Conservation (phyloP, 2,888 invertebrate species). For the Pollenia amentaria region DNA sequence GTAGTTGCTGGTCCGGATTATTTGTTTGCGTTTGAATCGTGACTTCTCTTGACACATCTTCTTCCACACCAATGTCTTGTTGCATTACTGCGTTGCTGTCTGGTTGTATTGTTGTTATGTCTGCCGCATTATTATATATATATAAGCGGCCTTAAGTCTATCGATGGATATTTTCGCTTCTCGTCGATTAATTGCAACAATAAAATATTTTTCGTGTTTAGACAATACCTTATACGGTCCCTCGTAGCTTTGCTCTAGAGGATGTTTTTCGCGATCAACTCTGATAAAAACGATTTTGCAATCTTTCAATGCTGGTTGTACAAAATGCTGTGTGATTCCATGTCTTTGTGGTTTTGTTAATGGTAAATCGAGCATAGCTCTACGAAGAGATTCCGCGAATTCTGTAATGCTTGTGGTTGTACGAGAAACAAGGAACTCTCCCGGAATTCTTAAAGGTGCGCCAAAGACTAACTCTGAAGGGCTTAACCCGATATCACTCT, state of each 20-base stretch:
- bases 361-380: background rate
- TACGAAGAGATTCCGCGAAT: background rate
- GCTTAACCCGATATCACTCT: conserved; percentile 3
- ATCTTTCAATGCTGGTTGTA: conserved; percentile 5
- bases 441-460: conserved; percentile 14
- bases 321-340: background rate
- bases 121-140: background rate
- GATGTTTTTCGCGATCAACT: background rate
- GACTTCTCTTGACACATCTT: no score
- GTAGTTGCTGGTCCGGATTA: no score
- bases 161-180: conserved; percentile 20
- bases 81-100: background rate
- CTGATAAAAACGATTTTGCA: conserved; percentile 10
- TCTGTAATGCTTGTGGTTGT: background rate
- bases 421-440: background rate
- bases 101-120: background rate
- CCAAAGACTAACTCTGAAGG: conserved; percentile 13
- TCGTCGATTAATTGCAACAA: background rate
- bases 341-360: background rate
- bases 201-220: conserved; percentile 19
- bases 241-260: conserved; percentile 10
- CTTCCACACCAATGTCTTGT: background rate
- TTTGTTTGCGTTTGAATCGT: no score
- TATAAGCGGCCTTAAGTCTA: conserved; percentile 7
- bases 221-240: background rate